Percentiles rank a stretch among this genome's conserved stretches.
These are phyloP conservation scores for Cataglyphis altisquamis DNA, from an alignment of 2,888 invertebrate species.

Conservation along the genomic window DNA sequence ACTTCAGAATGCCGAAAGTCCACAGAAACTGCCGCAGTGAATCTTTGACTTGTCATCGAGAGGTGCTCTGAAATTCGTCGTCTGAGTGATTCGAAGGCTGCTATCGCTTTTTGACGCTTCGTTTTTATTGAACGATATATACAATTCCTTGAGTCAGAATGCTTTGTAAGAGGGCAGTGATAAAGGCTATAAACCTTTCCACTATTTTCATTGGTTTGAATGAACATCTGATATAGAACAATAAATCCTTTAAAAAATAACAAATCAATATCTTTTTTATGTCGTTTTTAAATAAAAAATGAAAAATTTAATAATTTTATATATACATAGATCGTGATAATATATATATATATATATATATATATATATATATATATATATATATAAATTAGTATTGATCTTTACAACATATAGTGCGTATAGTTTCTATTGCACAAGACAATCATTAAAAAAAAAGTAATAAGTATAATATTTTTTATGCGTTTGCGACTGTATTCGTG, in stretches of 20 bases:
- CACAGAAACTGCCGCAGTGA: conserved; percentile 39
- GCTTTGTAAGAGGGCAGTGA: conserved; percentile 13
- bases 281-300: not conserved
- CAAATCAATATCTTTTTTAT: not conserved
- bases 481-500: not conserved
- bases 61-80: conserved; percentile 38
- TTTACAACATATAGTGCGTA: not conserved
- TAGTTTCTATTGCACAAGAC: no score
- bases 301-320: not conserved
- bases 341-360: no score
- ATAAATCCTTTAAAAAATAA: not conserved
- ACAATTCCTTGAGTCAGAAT: conserved; percentile 7
- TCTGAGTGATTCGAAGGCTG: conserved; percentile 18
- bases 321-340: not conserved
- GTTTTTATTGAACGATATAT: not conserved
- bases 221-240: conserved; percentile 19
- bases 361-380: not conserved
- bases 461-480: no score
- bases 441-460: no score
- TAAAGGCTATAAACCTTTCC: conserved; percentile 16
- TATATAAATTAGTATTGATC: not conserved
- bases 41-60: conserved; percentile 37
- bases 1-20: conserved; percentile 25
- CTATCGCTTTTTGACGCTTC: conserved; percentile 24
- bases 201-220: not conserved